Evolutionary conservation across 2,888 invertebrate genomes (phyloP).

Genomic region (Siphlonurus alternatus): DNA sequence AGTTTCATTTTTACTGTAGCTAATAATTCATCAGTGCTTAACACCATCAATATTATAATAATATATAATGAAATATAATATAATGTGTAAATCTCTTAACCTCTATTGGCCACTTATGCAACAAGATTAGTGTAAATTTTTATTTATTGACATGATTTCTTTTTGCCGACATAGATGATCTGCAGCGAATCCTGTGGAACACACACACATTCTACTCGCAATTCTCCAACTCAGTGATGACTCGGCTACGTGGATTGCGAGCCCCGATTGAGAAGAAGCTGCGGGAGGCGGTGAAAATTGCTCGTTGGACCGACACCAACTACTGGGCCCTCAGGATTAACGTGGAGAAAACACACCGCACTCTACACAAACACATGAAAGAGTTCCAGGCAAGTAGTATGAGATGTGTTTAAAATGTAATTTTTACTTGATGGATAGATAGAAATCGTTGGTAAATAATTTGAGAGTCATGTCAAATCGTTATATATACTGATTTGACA

Average conservation of each 20-base stretch:
- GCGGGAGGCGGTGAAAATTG: slow-evolving; percentile 86
- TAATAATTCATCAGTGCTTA: too few relatives aligned
- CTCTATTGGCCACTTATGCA: too few relatives aligned
- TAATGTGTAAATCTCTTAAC: too few relatives aligned
- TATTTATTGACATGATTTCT: too few relatives aligned
- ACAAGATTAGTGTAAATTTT: too few relatives aligned
- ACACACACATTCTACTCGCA: slow-evolving; percentile 69
- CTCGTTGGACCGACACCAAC: slow-evolving; percentile 85
- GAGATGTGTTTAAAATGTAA: neutral
- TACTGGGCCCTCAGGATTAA: slow-evolving; percentile 87
- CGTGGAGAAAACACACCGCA: slow-evolving; percentile 73
- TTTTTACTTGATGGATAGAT: neutral
- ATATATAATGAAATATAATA: slow-evolving; percentile 1
- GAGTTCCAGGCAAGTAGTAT: slow-evolving; percentile 49
- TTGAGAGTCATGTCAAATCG: neutral
- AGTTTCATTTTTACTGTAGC: too few relatives aligned
- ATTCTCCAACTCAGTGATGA: slow-evolving; percentile 46
- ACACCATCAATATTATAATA: neutral
- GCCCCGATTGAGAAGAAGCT: slow-evolving; percentile 81
- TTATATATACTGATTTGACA: neutral
- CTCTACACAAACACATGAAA: slow-evolving; percentile 69
- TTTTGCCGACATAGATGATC: too few relatives aligned
- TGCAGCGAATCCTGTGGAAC: slow-evolving; percentile 60
- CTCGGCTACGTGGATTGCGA: slow-evolving; percentile 47
- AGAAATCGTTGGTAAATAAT: neutral